These are phyloP conservation scores for Nannobrachium achirus DNA, from an alignment of 2,113 vertebrate species.

Conservation along the genomic window DNA sequence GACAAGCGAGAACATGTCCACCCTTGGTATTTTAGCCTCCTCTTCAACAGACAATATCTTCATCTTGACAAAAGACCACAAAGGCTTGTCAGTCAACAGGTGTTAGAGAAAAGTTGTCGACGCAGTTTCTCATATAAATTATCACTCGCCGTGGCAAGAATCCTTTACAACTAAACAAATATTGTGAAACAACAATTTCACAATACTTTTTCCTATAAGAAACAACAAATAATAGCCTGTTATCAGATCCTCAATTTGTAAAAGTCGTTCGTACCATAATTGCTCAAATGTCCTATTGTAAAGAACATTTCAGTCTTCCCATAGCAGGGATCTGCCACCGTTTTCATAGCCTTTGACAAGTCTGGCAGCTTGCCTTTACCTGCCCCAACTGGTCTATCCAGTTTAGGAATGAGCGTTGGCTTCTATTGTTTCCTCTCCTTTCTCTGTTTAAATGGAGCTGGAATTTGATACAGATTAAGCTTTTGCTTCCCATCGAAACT, in stretches of 20 bases:
- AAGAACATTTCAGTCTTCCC: slow-evolving; percentile 36
- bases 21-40: slow-evolving; percentile 5
- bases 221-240: background rate
- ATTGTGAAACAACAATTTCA: slow-evolving; percentile 9
- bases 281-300: slow-evolving; percentile 27
- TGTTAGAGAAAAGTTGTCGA: slow-evolving; percentile 38
- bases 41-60: slow-evolving; percentile 3
- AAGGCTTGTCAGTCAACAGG: slow-evolving; percentile 46
- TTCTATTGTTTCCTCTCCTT: slow-evolving; percentile 80
- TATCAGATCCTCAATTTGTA: slow-evolving; percentile 4
- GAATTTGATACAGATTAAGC: slow-evolving; percentile 84
- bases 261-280: slow-evolving; percentile 47
- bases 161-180: background rate
- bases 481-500: slow-evolving; percentile 73
- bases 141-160: no score
- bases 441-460: slow-evolving; percentile 78
- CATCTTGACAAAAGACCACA: slow-evolving; percentile 6
- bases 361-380: slow-evolving; percentile 86
- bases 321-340: slow-evolving; percentile 52
- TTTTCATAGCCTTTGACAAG: slow-evolving; percentile 77
- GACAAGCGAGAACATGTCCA: slow-evolving; percentile 48
- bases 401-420: slow-evolving; percentile 92
- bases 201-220: background rate
- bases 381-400: slow-evolving; percentile 94
- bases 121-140: slow-evolving; percentile 12